phyloP scores from a whole-genome alignment of 2,113 vertebrate species.

The Xyrauchen texanus region DNA sequence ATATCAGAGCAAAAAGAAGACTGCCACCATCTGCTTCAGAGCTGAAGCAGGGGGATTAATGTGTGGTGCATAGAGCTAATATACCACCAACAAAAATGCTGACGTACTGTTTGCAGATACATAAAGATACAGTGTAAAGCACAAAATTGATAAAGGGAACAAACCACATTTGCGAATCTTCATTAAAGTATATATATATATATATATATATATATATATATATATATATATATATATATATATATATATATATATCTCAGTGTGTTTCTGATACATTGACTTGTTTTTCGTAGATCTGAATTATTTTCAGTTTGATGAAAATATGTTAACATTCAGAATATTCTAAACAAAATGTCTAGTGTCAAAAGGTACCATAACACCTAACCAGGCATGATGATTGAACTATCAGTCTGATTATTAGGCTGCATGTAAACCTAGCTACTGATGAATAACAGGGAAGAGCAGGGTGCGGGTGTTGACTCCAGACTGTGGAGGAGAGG shows the following conservation, averaged over 20 bases:
- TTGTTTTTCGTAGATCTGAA: too few species aligned
- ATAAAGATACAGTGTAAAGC: neutral
- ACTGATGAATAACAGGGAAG: constrained; percentile 3
- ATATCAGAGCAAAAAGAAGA: constrained; percentile 18
- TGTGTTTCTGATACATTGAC: neutral
- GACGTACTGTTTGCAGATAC: too few species aligned
- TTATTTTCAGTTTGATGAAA: too few species aligned
- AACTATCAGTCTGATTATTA: constrained; percentile 1
- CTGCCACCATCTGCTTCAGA: neutral
- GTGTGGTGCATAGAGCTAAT: neutral
- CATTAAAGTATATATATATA: too few species aligned
- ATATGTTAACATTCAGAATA: too few species aligned
- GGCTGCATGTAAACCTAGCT: neutral
- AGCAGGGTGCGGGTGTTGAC: neutral
- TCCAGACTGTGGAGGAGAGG: constrained; percentile 31
- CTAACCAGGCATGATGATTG: neutral
- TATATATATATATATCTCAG: too few species aligned
- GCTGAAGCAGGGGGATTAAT: neutral
- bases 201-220: too few species aligned
- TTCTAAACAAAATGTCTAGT: too few species aligned
- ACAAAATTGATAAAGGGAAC: neutral
- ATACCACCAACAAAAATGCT: neutral
- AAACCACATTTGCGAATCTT: neutral
- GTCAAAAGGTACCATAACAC: too few species aligned
- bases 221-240: too few species aligned